Percentiles rank a stretch among this genome's conserved stretches.
These are phyloP conservation scores for Actinia tenebrosa DNA, from an alignment of 64 coral and sea anemone species.

Conservation along the genomic window DNA sequence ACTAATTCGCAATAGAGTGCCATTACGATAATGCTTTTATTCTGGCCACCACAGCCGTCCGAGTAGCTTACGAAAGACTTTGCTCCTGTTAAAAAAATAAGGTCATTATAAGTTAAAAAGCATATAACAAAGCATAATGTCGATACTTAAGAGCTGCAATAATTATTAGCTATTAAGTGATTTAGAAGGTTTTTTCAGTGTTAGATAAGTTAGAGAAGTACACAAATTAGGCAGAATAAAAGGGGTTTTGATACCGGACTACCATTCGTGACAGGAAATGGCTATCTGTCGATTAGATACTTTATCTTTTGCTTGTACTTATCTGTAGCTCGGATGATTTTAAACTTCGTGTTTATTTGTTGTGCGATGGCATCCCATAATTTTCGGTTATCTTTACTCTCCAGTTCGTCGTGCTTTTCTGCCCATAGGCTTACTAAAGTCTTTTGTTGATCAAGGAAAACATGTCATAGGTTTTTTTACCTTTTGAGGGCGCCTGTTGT, in stretches of 20 bases:
- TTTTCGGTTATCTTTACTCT: conserved; percentile 28
- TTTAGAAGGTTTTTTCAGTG: no score
- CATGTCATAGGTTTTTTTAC: conserved; percentile 25
- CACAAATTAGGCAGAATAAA: no score
- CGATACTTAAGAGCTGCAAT: no score
- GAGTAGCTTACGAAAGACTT: conserved; percentile 2
- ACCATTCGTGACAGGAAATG: no score
- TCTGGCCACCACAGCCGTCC: conserved; percentile 30
- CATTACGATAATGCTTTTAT: not conserved
- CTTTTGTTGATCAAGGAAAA: conserved; percentile 24
- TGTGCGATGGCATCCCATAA: conserved; percentile 20
- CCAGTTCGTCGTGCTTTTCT: not conserved
- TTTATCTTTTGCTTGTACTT: conserved; percentile 42
- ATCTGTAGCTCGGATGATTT: not conserved
- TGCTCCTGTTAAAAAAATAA: conserved; percentile 9
- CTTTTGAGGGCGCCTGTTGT: not conserved
- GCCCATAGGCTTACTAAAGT: conserved; percentile 18
- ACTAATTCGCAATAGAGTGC: not conserved
- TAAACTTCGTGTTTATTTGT: conserved; percentile 14
- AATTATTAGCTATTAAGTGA: no score
- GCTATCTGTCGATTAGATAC: conserved; percentile 49
- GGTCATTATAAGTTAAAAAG: no score
- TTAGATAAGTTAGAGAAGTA: no score
- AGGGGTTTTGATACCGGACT: no score
- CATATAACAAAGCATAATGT: no score